These are phyloP conservation scores for Microcaecilia unicolor DNA, from an alignment of 2,797 vertebrate genomes.

Conservation along the genomic window DNA sequence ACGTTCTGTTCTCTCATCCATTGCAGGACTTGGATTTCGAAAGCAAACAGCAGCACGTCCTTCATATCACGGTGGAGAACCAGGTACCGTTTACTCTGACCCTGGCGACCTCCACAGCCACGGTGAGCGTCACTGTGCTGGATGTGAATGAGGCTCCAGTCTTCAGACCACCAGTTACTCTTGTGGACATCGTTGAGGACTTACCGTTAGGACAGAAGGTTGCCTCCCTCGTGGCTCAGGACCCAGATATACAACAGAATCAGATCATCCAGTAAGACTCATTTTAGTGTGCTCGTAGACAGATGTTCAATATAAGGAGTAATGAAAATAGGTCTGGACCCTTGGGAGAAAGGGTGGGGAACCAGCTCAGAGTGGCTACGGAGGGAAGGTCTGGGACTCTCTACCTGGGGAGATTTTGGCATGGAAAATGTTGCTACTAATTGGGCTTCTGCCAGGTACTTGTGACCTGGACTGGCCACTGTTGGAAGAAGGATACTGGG, in stretches of 20 bases:
- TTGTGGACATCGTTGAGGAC: slow-evolving; percentile 47
- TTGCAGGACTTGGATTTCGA: slow-evolving; percentile 79
- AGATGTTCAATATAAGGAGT: too few relatives aligned
- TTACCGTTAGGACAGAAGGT: slow-evolving; percentile 15
- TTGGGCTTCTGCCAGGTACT: too few relatives aligned
- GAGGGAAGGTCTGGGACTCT: too few relatives aligned
- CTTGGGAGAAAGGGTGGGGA: too few relatives aligned
- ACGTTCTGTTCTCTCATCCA: neutral
- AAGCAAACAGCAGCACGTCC: slow-evolving; percentile 37
- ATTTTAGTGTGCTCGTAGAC: too few relatives aligned
- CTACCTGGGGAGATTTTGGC: too few relatives aligned
- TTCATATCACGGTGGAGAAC: slow-evolving; percentile 66
- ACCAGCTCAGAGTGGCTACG: too few relatives aligned
- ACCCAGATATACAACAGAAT: slow-evolving; percentile 64
- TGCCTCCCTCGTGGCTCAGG: slow-evolving; percentile 54
- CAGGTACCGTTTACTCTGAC: slow-evolving; percentile 50
- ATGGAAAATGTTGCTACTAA: too few relatives aligned
- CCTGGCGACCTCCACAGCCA: slow-evolving; percentile 63
- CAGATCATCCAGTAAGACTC: slow-evolving; percentile 71
- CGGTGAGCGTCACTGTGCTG: slow-evolving; percentile 55
- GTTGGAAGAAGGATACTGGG: too few relatives aligned
- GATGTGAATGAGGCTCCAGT: slow-evolving; percentile 78
- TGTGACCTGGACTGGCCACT: too few relatives aligned
- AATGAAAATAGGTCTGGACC: too few relatives aligned
- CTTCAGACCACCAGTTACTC: slow-evolving; percentile 49